phyloP scores from a whole-genome alignment of 2,888 invertebrate species.

The Rhagonycha lutea region DNA sequence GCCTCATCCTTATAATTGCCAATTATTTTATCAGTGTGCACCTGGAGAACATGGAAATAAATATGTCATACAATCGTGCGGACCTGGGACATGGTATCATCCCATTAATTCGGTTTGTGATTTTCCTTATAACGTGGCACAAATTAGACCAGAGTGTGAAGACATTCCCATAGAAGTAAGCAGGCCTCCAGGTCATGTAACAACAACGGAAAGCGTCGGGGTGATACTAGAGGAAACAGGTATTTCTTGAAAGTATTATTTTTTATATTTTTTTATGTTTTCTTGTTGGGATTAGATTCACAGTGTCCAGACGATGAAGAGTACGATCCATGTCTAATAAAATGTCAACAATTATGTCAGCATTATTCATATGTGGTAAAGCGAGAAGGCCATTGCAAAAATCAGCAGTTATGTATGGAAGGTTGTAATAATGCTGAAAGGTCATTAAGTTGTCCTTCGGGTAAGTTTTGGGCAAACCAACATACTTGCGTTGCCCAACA shows the following conservation, averaged over 20 bases:
- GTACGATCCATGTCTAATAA: constrained; percentile 72
- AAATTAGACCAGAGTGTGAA: constrained; percentile 65
- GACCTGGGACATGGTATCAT: constrained; percentile 68
- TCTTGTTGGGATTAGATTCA: neutral
- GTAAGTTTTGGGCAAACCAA: constrained; percentile 72
- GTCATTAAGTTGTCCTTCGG: constrained; percentile 59
- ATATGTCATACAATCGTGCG: constrained; percentile 68
- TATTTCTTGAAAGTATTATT: neutral
- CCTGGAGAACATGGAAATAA: constrained; percentile 49
- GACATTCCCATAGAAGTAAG: neutral
- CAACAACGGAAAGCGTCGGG: neutral
- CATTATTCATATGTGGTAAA: constrained; percentile 60
- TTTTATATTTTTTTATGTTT: neutral
- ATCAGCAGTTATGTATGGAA: constrained; percentile 52
- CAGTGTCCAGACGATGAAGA: constrained; percentile 57
- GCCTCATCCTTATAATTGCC: constrained; percentile 69
- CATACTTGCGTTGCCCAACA: constrained; percentile 71
- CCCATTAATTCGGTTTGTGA: constrained; percentile 61
- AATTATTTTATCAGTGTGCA: constrained; percentile 71
- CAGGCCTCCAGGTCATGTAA: neutral
- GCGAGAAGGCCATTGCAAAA: constrained; percentile 54
- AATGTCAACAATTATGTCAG: constrained; percentile 73
- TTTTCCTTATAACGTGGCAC: constrained; percentile 57
- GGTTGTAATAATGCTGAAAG: constrained; percentile 46
- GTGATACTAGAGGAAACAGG: neutral